Evolutionary conservation across 2,797 vertebrate genomes (phyloP), one percentile per base, ranked within the genome.

Genomic region (Anomalospiza imberbis): DNA sequence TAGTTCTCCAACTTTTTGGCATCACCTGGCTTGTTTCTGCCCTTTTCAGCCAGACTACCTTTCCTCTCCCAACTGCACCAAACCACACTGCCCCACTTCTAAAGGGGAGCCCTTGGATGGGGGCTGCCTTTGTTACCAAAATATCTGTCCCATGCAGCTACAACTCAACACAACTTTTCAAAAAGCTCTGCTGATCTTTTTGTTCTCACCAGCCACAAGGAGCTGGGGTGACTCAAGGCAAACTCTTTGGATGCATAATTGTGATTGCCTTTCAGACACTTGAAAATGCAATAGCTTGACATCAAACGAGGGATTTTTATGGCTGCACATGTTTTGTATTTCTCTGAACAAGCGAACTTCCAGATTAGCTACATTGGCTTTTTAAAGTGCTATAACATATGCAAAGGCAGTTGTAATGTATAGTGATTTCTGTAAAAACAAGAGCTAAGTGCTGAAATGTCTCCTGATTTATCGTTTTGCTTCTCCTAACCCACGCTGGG

Each of bases 301-400:
- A 92, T 92, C 75, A 93, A 83, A 88, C 92, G 78, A 94, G 62
- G 54, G 75, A 72, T 88, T 96, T 96, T 95, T 95, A 95, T 94
- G 91, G 72, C 50, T 94, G 85, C 87, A 91, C 88, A 89, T 92
- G 90, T 94, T 91, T 72, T 82, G 60, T 84, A 73, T 84, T 95
- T 91, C 92, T 92, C 93, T 75, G 91, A 93, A 86, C 81, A 89
- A 94, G 89, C 73, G 87, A 96, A 70, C 51, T 93, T 95, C 82
- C 85, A 94, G 85, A 89, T 93, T 91, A 95, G 78, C 79, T 93
- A 77, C 87, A 66, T 0, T 81, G 74, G 87, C 85, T 88, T 95
- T 95, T 92, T 83, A 62, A 94, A 93, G 75, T 81, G 87, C 76
- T 85, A 32, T 94, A 95, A 96, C 92, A 96, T 84, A 93, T 93